Evolutionary conservation across 2,888 invertebrate species (phyloP).

Genomic region (Amblyjoppa proteus): DNA sequence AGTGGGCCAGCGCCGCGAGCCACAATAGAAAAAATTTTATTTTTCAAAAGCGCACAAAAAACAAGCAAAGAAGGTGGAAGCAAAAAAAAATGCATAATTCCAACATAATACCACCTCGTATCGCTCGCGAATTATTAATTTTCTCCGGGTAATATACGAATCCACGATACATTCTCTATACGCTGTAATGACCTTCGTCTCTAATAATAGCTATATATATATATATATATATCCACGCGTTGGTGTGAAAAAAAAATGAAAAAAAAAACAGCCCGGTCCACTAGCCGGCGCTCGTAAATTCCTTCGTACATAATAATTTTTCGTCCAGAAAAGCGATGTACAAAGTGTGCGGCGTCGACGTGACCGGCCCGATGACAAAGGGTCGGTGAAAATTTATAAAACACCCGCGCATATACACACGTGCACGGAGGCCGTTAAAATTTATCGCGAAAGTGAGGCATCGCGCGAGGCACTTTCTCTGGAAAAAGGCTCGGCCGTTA

Average conservation of each 20-base stretch:
- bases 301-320: slow-evolving; percentile 33
- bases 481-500: slow-evolving; percentile 13
- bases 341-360: slow-evolving; percentile 20
- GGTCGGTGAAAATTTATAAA: slow-evolving; percentile 53
- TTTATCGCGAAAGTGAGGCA: slow-evolving; percentile 38
- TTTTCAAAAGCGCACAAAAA: background rate
- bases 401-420: background rate
- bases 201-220: background rate
- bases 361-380: slow-evolving; percentile 32
- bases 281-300: background rate
- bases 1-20: background rate
- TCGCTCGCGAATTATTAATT: background rate
- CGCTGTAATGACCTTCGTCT: background rate
- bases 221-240: background rate
- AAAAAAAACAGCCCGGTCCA: background rate
- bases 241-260: slow-evolving; percentile 4
- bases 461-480: slow-evolving; percentile 8
- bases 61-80: slow-evolving; percentile 3
- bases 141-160: background rate
- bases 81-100: slow-evolving; percentile 34
- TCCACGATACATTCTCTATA: background rate
- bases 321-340: slow-evolving; percentile 13
- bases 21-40: background rate
- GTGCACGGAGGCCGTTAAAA: slow-evolving; percentile 16
- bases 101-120: slow-evolving; percentile 32